phyloP scores from a whole-genome alignment of 2,888 invertebrate species.

The Tipula unca region DNA sequence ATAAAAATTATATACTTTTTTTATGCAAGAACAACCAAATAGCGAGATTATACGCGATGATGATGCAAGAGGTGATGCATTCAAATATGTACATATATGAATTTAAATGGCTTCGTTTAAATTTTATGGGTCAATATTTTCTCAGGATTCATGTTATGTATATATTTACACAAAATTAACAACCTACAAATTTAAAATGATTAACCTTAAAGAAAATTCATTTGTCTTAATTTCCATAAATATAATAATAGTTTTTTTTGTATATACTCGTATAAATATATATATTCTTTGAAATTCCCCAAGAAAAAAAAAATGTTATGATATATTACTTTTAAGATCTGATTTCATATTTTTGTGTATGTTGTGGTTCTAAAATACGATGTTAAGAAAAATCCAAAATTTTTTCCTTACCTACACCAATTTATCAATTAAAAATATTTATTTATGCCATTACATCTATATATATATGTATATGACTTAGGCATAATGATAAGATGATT shows the following conservation, averaged over 20 bases:
- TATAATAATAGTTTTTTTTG: background rate
- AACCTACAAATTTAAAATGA: background rate
- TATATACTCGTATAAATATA: background rate
- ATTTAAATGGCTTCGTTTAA: background rate
- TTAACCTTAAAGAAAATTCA: background rate
- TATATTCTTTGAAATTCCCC: background rate
- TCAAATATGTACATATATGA: background rate
- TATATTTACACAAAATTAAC: background rate
- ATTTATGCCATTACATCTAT: background rate
- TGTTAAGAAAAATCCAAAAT: background rate
- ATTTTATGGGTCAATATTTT: background rate
- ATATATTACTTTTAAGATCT: background rate
- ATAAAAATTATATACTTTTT: background rate
- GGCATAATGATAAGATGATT: conserved; percentile 9
- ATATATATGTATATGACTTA: background rate
- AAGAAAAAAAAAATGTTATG: background rate
- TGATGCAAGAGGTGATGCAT: background rate
- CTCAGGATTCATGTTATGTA: background rate
- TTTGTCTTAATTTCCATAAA: background rate
- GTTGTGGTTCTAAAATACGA: background rate
- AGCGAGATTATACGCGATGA: background rate
- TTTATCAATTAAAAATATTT: background rate
- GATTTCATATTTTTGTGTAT: background rate
- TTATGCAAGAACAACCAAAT: background rate
- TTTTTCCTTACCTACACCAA: background rate